Percentiles rank a stretch among this genome's conserved stretches.
These are phyloP conservation scores for Drosophila aldrichi DNA, from an alignment of 2,888 invertebrate species.

Conservation along the genomic window DNA sequence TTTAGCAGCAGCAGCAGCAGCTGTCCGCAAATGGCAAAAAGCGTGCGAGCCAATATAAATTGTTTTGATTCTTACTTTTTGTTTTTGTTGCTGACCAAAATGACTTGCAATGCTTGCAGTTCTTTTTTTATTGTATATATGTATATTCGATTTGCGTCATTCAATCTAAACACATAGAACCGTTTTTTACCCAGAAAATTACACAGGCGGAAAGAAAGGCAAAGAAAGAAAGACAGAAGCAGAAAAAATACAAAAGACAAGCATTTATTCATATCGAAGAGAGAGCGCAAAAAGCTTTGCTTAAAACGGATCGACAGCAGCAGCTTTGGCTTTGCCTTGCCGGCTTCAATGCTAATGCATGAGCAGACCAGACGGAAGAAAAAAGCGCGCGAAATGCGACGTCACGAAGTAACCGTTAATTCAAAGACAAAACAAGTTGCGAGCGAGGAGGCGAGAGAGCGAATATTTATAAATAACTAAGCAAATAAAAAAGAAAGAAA, in stretches of 20 bases:
- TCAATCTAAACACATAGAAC: slow-evolving; percentile 26
- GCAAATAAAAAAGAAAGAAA: not conserved
- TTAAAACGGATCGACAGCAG: slow-evolving; percentile 21
- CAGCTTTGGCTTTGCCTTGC: slow-evolving; percentile 41
- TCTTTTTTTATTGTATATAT: not conserved
- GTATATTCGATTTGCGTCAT: slow-evolving; percentile 68
- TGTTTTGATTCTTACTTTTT: slow-evolving; percentile 19
- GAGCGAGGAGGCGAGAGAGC: not conserved
- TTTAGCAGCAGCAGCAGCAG: slow-evolving; percentile 38
- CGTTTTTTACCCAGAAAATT: slow-evolving; percentile 4
- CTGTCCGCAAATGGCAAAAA: slow-evolving; percentile 27
- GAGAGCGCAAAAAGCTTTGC: slow-evolving; percentile 19
- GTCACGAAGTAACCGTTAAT: slow-evolving; percentile 53
- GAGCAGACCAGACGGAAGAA: slow-evolving; percentile 6
- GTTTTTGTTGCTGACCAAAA: slow-evolving; percentile 26
- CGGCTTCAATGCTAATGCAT: slow-evolving; percentile 38
- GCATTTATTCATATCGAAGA: slow-evolving; percentile 18
- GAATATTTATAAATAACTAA: slow-evolving; percentile 7
- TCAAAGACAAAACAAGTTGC: slow-evolving; percentile 45
- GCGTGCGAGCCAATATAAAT: slow-evolving; percentile 48
- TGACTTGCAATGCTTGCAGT: slow-evolving; percentile 59
- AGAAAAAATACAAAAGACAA: slow-evolving; percentile 3
- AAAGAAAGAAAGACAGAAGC: not conserved
- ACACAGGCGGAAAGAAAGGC: not conserved
- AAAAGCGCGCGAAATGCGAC: slow-evolving; percentile 57